Evolutionary conservation across 1,140 invertebrate genomes (phyloP).

Genomic region (Trichonephila clavipes): DNA sequence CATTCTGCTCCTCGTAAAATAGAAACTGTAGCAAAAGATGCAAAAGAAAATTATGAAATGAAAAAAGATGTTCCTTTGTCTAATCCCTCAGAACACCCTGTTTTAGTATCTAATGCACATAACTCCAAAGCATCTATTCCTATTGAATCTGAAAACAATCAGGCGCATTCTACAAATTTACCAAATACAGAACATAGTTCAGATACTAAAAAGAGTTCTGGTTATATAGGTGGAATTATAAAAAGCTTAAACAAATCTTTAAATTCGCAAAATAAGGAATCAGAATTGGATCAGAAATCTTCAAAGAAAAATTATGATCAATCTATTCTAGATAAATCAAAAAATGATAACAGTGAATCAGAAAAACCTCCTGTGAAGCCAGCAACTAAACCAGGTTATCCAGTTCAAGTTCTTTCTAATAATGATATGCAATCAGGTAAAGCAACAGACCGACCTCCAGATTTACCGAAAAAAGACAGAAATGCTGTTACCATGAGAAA

Average conservation of each 20-base stretch:
- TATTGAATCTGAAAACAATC: background rate
- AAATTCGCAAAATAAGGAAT: slow-evolving; percentile 43
- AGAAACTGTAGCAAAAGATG: background rate
- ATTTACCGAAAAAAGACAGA: slow-evolving; percentile 62
- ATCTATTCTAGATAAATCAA: background rate
- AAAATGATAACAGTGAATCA: background rate
- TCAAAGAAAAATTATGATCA: background rate
- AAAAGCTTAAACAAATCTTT: slow-evolving; percentile 61
- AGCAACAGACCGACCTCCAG: slow-evolving; percentile 29
- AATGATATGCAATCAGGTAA: background rate
- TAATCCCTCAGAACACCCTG: background rate
- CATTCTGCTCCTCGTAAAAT: slow-evolving; percentile 49
- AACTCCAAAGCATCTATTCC: background rate
- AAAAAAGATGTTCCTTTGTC: background rate
- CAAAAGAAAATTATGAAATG: background rate
- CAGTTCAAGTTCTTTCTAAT: slow-evolving; percentile 31
- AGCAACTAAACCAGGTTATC: slow-evolving; percentile 52
- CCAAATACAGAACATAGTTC: background rate
- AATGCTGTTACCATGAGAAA: slow-evolving; percentile 45
- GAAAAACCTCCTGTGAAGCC: slow-evolving; percentile 2
- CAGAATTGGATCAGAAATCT: background rate
- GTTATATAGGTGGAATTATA: slow-evolving; percentile 56
- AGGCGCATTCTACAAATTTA: background rate
- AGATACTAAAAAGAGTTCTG: slow-evolving; percentile 24
- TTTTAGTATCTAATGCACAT: background rate